Base-by-base conservation (phyloP, 2,113 vertebrate genomes). In the Grantiella picta region DNA sequence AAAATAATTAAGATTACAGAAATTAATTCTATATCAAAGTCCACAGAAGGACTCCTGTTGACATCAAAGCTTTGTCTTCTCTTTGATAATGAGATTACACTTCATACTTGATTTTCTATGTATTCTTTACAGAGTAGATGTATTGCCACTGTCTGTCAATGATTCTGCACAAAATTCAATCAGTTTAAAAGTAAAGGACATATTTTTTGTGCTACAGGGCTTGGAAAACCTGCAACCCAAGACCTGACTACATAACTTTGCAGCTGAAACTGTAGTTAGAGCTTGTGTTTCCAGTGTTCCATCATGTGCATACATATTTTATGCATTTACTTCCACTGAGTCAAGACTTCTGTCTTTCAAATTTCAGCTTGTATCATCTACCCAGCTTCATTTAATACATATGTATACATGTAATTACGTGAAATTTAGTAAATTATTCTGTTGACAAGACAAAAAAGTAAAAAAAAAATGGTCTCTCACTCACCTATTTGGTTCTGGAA, bases 1-100 rank as follows among this genome's bases (percentile, higher is more conserved):
- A 94, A 95, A 95, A 95, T 85, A 94, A 94, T 92, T 91, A 92
- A 65, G 66, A 95, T 95, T 87, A 92, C 29, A 82, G 75, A 94
- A 93, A 94, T 96, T 82, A 93, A 86, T 92, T 90, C 52, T 89
- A 4, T 91, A 81, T 92, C 79, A 60, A 90, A 93, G 63, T 81
- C 72, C 28, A 40, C 63, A 76, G 87, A 81, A 90, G 66, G 68
- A 86, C n/a, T 90, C 35, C 52, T 81, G n/a, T 86, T 94, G 92
- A 73, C 52, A 88, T 83, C 85, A 92, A 96, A 96, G 92, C 86
- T 94, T 95, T 85, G 69, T 73, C 44, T 86, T 89, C 65, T 82
- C 65, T 89, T 94, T 92, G 84, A 92, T 90, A 93, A 93, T 90
- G 64, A 90, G 76, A 95, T 95, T 95, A 91, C 61, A 71, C 47